phyloP scores from a whole-genome alignment of 2,113 vertebrate genomes.

The Thalassoma bifasciatum region DNA sequence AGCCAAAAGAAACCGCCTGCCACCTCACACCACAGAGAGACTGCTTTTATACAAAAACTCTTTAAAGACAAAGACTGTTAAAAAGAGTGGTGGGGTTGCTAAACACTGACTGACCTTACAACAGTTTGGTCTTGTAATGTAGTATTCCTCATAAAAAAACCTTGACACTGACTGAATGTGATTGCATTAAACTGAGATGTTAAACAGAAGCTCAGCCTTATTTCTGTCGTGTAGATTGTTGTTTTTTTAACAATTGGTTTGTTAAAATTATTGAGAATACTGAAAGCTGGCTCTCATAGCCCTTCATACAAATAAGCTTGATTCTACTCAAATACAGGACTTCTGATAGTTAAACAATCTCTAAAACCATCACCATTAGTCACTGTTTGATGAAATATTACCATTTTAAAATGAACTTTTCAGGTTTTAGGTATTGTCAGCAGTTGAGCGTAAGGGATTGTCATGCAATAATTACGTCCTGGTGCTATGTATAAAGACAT shows the following conservation, averaged over 20 bases:
- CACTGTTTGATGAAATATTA: no score
- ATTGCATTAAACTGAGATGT: neutral
- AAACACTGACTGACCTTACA: slow-evolving; percentile 38
- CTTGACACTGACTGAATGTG: neutral
- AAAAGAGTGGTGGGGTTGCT: slow-evolving; percentile 15
- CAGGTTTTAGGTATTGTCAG: no score
- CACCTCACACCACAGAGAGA: slow-evolving; percentile 81
- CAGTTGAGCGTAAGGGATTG: no score
- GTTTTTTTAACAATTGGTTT: neutral
- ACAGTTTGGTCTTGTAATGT: neutral
- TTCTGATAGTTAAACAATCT: no score
- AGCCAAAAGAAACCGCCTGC: slow-evolving; percentile 78
- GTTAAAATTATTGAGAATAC: neutral
- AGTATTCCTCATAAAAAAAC: neutral
- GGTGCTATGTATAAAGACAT: no score
- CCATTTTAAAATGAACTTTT: no score
- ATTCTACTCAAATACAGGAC: neutral
- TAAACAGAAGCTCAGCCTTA: neutral
- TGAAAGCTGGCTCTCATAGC: neutral
- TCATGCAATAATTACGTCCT: no score
- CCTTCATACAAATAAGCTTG: neutral
- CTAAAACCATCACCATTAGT: no score
- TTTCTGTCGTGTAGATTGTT: neutral
- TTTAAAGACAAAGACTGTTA: slow-evolving; percentile 55
- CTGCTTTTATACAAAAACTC: slow-evolving; percentile 80